Percentiles rank a stretch among this genome's conserved stretches.
Conservation (phyloP, 2,797 vertebrate genomes). For the Sciaenops ocellatus region DNA sequence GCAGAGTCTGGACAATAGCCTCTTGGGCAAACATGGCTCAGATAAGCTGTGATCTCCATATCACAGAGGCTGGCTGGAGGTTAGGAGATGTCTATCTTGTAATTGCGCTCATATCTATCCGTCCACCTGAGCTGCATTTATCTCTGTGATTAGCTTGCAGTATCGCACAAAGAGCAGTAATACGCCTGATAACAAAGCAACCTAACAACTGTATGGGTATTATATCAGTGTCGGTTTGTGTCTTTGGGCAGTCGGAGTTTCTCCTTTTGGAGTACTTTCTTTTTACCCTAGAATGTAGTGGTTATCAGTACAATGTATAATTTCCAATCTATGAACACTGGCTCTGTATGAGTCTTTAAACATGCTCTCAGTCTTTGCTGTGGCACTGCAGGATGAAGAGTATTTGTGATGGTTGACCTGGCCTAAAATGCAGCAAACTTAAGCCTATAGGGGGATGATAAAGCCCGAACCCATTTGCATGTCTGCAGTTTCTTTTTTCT, state of each 20-base stretch:
- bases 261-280: neutral
- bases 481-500: slow-evolving; percentile 31
- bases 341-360: neutral
- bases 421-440: slow-evolving; percentile 8
- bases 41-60: slow-evolving; percentile 48
- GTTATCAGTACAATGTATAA: neutral
- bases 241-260: neutral
- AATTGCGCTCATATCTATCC: slow-evolving; percentile 62
- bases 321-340: neutral
- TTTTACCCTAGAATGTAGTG: neutral
- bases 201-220: slow-evolving; percentile 11
- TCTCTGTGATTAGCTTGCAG: slow-evolving; percentile 58
- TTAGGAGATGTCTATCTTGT: slow-evolving; percentile 60
- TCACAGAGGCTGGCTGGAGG: slow-evolving; percentile 39
- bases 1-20: slow-evolving; percentile 36
- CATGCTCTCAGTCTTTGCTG: neutral
- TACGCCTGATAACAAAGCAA: slow-evolving; percentile 33
- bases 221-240: neutral
- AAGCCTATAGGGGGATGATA: slow-evolving; percentile 8
- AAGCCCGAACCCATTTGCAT: slow-evolving; percentile 24
- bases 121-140: slow-evolving; percentile 58
- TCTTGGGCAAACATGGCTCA: slow-evolving; percentile 37
- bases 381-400: neutral
- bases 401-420: slow-evolving; percentile 16
- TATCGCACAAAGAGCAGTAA: slow-evolving; percentile 42